Evolutionary conservation across 1,140 invertebrate species (phyloP).

Genomic region (Drosophila santomea): DNA sequence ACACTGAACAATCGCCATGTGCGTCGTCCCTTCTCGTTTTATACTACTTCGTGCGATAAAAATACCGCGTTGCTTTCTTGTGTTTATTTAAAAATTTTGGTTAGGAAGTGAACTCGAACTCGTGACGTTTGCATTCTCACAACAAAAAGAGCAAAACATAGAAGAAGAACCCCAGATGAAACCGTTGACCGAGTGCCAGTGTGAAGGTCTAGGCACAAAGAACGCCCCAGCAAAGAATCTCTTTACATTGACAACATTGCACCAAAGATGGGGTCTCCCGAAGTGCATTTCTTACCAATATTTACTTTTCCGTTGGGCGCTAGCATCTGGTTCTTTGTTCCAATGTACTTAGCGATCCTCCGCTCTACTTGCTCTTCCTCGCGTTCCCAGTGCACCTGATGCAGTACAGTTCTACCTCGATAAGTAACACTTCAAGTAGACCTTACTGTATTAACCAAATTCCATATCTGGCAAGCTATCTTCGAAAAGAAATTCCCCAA

Average conservation of each 20-base stretch:
- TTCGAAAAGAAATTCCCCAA: no score
- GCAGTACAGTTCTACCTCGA: conserved; percentile 11
- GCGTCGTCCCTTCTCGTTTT: conserved; percentile 16
- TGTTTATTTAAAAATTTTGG: conserved; percentile 62
- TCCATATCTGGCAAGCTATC: no score
- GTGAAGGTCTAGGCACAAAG: conserved; percentile 44
- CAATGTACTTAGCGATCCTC: conserved; percentile 10
- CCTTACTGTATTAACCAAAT: no score
- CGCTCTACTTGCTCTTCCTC: conserved; percentile 5
- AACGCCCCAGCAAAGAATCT: conserved; percentile 14
- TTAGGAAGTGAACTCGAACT: conserved; percentile 47
- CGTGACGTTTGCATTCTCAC: conserved; percentile 36
- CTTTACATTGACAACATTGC: conserved; percentile 5
- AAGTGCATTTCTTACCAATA: conserved; percentile 35
- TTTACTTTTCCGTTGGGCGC: conserved; percentile 14
- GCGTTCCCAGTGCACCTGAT: conserved; percentile 28
- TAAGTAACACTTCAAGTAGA: neutral
- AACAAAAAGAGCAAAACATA: neutral
- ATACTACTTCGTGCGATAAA: conserved; percentile 59
- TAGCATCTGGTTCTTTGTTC: conserved; percentile 33
- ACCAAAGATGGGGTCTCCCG: conserved; percentile 22
- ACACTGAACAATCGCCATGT: conserved; percentile 23
- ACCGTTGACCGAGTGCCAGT: conserved; percentile 43
- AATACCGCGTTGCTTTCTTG: conserved; percentile 53
- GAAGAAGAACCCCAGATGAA: conserved; percentile 15